A percentile compares a stretch with the other conserved stretches of the same genome.
Conservation (phyloP, 2,797 vertebrate genomes). For the Microctenopoma steveboyesi region DNA sequence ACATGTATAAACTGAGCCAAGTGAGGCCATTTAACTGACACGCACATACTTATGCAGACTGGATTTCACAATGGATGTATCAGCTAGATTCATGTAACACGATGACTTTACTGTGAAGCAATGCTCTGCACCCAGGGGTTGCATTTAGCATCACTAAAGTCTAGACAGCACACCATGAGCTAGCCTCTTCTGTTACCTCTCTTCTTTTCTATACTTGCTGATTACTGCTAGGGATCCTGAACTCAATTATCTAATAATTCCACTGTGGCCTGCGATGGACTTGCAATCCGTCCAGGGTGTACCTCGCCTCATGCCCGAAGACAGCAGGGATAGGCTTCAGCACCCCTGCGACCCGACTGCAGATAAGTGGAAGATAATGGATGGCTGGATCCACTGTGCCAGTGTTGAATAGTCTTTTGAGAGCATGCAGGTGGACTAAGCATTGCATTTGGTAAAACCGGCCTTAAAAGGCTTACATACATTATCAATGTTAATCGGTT, state of each 20-base stretch:
- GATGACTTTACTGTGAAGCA: slow-evolving; percentile 19
- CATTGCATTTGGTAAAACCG: too few species aligned
- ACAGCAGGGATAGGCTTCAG: too few species aligned
- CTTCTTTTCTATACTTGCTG: background rate
- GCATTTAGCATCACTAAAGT: slow-evolving; percentile 12
- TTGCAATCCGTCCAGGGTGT: too few species aligned
- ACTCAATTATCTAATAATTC: background rate
- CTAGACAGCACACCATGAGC: slow-evolving; percentile 24
- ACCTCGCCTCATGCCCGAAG: too few species aligned
- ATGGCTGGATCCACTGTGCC: background rate
- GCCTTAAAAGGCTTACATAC: too few species aligned
- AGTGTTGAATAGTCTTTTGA: slow-evolving; percentile 9
- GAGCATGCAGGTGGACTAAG: background rate
- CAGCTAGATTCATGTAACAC: slow-evolving; percentile 6
- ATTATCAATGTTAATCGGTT: too few species aligned
- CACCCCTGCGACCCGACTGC: too few species aligned
- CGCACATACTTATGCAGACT: slow-evolving; percentile 17
- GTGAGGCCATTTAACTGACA: slow-evolving; percentile 20
- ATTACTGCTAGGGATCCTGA: background rate
- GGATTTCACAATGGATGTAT: slow-evolving; percentile 12
- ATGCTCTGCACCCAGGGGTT: slow-evolving; percentile 10
- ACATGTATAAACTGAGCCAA: slow-evolving; percentile 6
- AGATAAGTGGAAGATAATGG: too few species aligned
- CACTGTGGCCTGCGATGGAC: background rate
- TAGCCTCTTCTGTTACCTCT: background rate